Conservation (phyloP, 2,797 vertebrate genomes). For the Botia kubotai region DNA sequence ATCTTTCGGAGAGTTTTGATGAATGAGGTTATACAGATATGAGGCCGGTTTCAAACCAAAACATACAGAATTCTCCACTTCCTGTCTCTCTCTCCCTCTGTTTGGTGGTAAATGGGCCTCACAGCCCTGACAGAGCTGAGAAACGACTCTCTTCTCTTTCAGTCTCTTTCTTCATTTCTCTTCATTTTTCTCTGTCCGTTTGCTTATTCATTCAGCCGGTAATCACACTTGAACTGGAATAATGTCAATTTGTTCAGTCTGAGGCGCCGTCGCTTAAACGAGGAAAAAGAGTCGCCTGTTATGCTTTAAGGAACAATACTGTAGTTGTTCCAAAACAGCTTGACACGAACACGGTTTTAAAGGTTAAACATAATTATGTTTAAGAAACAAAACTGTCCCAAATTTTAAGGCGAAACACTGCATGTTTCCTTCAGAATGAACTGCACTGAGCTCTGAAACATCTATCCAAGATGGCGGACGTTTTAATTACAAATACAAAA, state of each 20-base stretch:
- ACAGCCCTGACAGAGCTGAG: constrained; percentile 1
- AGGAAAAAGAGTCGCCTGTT: constrained; percentile 10
- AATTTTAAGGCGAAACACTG: no score
- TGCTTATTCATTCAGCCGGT: constrained; percentile 27
- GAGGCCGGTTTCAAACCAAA: no score
- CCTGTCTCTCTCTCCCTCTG: neutral
- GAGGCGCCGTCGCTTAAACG: constrained; percentile 16
- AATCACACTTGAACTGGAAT: constrained; percentile 51
- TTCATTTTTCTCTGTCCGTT: constrained; percentile 31
- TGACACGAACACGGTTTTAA: neutral
- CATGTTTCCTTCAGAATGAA: neutral
- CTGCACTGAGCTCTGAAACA: neutral
- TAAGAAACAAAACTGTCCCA: no score
- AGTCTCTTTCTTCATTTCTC: constrained; percentile 19
- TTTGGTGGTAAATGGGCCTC: constrained; percentile 34
- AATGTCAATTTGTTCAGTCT: constrained; percentile 43
- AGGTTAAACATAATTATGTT: neutral
- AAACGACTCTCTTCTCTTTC: constrained; percentile 41
- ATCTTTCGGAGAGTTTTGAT: no score
- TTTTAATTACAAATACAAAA: no score
- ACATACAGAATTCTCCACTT: constrained; percentile 1
- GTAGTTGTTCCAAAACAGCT: no score
- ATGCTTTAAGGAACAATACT: constrained; percentile 9
- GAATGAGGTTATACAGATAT: no score
- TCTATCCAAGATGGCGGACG: no score